Percentiles rank a stretch among this genome's conserved stretches.
Evolutionary conservation across 2,888 invertebrate genomes (phyloP).

Genomic region (Coelinius sp.): DNA sequence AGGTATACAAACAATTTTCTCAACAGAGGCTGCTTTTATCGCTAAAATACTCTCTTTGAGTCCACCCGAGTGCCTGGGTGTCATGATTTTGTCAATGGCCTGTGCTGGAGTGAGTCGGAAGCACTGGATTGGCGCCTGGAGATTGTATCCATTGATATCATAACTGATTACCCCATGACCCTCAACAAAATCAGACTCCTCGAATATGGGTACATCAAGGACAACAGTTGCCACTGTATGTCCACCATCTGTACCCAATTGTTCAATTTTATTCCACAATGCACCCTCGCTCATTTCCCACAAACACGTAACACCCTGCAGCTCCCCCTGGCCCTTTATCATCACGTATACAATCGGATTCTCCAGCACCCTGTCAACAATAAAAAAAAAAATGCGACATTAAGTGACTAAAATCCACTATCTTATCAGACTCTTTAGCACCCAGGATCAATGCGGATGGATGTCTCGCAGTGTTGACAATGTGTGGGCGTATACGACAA

Average conservation of each 20-base stretch:
- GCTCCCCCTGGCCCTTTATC: constrained; percentile 46
- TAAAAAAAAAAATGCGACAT: constrained; percentile 6
- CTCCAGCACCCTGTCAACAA: constrained; percentile 53
- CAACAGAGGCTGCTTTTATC: constrained; percentile 56
- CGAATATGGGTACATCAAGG: constrained; percentile 61
- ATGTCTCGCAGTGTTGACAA: constrained; percentile 13
- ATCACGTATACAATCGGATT: constrained; percentile 53
- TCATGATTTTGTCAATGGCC: constrained; percentile 47
- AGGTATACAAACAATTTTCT: constrained; percentile 50
- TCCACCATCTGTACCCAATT: constrained; percentile 44
- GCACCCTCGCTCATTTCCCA: constrained; percentile 54
- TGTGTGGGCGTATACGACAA: constrained; percentile 5
- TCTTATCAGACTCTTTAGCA: constrained; percentile 5
- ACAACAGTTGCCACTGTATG: constrained; percentile 54
- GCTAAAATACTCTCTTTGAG: constrained; percentile 49
- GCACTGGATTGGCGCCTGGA: constrained; percentile 55
- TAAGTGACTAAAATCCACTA: background rate
- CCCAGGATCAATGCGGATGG: constrained; percentile 21
- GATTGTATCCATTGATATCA: constrained; percentile 52
- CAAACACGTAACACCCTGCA: constrained; percentile 55
- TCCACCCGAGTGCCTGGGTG: constrained; percentile 47
- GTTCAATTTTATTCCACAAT: constrained; percentile 52
- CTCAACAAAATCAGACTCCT: constrained; percentile 41
- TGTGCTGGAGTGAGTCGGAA: constrained; percentile 50
- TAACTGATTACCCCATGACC: constrained; percentile 58